Evolutionary conservation across 2,888 invertebrate species (phyloP).

Genomic region (Drosophila birchii): DNA sequence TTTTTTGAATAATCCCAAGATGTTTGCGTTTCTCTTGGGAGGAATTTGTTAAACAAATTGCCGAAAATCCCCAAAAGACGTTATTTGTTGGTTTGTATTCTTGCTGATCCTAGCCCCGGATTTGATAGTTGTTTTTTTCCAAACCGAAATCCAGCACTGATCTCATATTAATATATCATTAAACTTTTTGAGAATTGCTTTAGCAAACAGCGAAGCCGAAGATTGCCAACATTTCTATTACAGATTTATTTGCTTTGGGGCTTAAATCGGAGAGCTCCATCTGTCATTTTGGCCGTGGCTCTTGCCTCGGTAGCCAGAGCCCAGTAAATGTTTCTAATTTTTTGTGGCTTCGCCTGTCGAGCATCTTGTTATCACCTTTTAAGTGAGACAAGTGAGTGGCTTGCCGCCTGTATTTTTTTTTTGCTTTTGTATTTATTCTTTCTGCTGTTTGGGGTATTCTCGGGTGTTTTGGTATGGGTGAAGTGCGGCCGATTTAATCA

Average conservation of each 20-base stretch:
- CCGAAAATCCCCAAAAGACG: conserved; percentile 30
- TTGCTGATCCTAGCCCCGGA: neutral
- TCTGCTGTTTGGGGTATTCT: neutral
- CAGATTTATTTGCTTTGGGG: conserved; percentile 57
- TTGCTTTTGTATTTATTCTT: conserved; percentile 11
- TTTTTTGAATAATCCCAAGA: conserved; percentile 8
- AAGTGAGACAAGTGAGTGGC: conserved; percentile 78
- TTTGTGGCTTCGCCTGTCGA: conserved; percentile 43
- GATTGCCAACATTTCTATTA: conserved; percentile 51
- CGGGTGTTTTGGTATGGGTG: conserved; percentile 32
- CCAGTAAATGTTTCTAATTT: conserved; percentile 37
- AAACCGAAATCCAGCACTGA: conserved; percentile 8
- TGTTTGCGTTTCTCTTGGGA: conserved; percentile 35
- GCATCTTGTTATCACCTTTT: conserved; percentile 79
- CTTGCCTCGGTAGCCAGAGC: conserved; percentile 28
- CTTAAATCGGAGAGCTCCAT: conserved; percentile 12
- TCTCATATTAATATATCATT: conserved; percentile 32
- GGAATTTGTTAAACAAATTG: conserved; percentile 39
- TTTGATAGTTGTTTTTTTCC: conserved; percentile 12
- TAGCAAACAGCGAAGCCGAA: conserved; percentile 11
- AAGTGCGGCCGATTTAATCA: conserved; percentile 63
- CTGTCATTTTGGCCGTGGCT: conserved; percentile 35
- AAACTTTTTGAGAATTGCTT: conserved; percentile 18
- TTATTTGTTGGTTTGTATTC: conserved; percentile 16
- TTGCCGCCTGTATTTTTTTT: conserved; percentile 41